Conservation (phyloP, 2,888 invertebrate genomes). For the Acanthococcus lagerstroemiae region DNA sequence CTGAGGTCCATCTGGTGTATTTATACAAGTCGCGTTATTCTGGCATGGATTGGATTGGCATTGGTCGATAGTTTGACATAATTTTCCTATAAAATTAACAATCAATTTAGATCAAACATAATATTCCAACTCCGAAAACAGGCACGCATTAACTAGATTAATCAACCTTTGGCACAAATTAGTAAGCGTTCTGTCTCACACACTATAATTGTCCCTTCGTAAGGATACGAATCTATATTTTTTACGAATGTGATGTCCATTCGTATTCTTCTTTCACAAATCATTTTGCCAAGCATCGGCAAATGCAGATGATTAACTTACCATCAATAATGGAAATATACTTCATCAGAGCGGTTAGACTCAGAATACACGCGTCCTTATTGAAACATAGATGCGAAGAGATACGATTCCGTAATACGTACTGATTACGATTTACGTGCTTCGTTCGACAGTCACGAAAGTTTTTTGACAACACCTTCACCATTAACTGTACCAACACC, state of each 20-base stretch:
- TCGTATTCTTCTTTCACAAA: no score
- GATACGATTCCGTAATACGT: constrained; percentile 19
- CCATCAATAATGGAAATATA: background rate
- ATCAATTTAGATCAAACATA: background rate
- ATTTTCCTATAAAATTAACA: constrained; percentile 46
- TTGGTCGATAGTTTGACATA: constrained; percentile 74
- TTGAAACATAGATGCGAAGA: constrained; percentile 24
- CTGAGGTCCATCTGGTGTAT: constrained; percentile 44
- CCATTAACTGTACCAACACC: constrained; percentile 26
- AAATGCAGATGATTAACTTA: background rate
- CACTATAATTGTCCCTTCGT: no score
- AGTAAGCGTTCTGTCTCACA: no score
- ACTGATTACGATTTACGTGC: constrained; percentile 19
- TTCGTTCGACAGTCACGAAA: constrained; percentile 26
- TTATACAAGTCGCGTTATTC: constrained; percentile 52
- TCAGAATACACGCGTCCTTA: constrained; percentile 23
- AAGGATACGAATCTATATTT: no score
- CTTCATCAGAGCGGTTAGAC: constrained; percentile 1
- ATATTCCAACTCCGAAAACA: background rate
- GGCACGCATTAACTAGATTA: background rate
- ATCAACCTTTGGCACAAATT: background rate
- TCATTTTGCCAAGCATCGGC: no score
- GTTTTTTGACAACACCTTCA: constrained; percentile 21
- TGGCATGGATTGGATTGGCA: constrained; percentile 59
- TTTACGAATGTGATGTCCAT: no score